These are phyloP conservation scores for Neoascia interrupta DNA, from an alignment of 2,888 invertebrate species.

Conservation along the genomic window DNA sequence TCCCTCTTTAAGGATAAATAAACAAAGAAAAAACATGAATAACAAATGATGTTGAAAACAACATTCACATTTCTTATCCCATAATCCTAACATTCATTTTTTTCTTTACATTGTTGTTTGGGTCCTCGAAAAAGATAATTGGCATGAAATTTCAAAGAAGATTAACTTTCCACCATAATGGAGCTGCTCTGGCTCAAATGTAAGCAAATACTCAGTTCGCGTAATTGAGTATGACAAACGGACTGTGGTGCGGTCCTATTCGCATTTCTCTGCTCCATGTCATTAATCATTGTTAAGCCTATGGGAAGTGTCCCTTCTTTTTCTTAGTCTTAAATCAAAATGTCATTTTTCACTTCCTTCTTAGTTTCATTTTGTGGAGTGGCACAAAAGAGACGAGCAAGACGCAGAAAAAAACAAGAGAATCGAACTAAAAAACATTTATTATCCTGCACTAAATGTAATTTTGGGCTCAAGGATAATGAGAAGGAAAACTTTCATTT, in stretches of 20 bases:
- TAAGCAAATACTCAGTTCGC: neutral
- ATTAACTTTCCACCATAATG: constrained; percentile 26
- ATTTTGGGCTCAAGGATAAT: constrained; percentile 53
- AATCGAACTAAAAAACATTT: constrained; percentile 19
- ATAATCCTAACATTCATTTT: neutral
- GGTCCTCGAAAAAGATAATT: constrained; percentile 22
- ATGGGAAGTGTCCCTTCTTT: constrained; percentile 46
- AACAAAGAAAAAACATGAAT: too few relatives aligned
- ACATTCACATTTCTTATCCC: neutral
- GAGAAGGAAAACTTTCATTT: neutral
- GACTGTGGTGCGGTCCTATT: constrained; percentile 4
- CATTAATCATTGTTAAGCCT: constrained; percentile 67
- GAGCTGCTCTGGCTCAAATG: neutral
- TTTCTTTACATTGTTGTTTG: too few relatives aligned
- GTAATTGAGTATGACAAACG: constrained; percentile 56
- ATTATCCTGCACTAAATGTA: constrained; percentile 42
- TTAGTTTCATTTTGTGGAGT: constrained; percentile 22
- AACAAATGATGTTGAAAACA: too few relatives aligned
- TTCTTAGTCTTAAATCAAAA: constrained; percentile 51
- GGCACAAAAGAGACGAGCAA: constrained; percentile 1
- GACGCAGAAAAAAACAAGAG: too few relatives aligned
- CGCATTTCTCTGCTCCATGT: neutral
- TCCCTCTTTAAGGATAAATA: too few relatives aligned
- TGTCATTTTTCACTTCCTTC: constrained; percentile 62
- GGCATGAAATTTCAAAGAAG: constrained; percentile 20